Conservation (phyloP, 2,113 vertebrate species). For the Columba janthina region DNA sequence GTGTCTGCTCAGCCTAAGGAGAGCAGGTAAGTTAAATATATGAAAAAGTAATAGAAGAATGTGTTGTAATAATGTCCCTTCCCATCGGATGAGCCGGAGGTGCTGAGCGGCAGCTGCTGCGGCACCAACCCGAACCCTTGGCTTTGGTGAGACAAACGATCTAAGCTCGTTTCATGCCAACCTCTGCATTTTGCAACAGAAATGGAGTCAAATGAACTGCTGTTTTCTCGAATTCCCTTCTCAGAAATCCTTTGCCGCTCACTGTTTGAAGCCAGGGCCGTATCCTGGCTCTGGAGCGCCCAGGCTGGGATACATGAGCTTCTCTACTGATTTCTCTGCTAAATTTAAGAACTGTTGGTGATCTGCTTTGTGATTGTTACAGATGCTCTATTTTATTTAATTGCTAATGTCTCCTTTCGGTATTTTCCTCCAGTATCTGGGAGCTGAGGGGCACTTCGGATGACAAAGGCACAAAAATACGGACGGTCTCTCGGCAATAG, state of each 20-base stretch:
- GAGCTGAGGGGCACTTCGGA: neutral
- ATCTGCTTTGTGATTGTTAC: too few relatives aligned
- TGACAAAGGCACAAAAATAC: neutral
- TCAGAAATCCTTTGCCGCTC: neutral
- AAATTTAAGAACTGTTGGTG: fast-evolving
- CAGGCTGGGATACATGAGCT: fast-evolving
- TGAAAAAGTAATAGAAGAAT: neutral
- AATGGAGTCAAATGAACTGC: neutral
- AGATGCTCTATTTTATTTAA: fast-evolving
- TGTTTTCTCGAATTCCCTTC: neutral
- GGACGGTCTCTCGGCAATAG: neutral
- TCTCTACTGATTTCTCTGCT: neutral
- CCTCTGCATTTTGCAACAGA: neutral
- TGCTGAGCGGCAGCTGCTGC: neutral
- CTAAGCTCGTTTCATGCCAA: neutral
- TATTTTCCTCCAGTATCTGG: fast-evolving
- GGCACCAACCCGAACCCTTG: neutral
- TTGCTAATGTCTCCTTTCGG: fast-evolving
- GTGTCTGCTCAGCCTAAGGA: neutral
- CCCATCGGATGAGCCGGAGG: neutral
- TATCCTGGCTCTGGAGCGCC: neutral
- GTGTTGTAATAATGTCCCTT: neutral
- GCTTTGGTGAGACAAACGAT: neutral
- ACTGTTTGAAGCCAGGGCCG: fast-evolving
- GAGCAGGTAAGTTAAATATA: neutral